Evolutionary conservation across 2,888 invertebrate genomes (phyloP).

Genomic region (Formica aserva): DNA sequence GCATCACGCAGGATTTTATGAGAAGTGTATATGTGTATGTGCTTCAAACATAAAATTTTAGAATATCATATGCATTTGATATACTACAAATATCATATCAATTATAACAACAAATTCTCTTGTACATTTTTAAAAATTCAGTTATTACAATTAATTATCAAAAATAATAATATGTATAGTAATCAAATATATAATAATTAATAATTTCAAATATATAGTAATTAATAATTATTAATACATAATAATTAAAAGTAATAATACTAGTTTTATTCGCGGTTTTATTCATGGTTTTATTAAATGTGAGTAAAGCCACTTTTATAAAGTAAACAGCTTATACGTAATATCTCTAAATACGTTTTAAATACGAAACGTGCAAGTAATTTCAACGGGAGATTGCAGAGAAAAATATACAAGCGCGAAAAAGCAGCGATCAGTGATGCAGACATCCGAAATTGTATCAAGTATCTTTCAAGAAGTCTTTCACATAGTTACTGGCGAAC

Average conservation of each 20-base stretch:
- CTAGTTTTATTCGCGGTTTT: not conserved
- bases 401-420: slow-evolving; percentile 13
- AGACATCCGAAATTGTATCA: slow-evolving; percentile 15
- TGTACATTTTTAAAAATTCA: not conserved
- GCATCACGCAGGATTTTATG: not conserved
- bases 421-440: slow-evolving; percentile 10
- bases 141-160: not conserved
- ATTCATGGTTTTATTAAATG: not conserved
- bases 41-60: not conserved
- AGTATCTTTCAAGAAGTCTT: slow-evolving; percentile 16
- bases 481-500: not conserved
- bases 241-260: not conserved
- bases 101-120: not conserved
- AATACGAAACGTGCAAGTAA: not conserved
- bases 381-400: not conserved
- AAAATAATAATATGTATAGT: not conserved
- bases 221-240: not conserved
- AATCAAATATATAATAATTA: not conserved
- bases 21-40: not conserved
- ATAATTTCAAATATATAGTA: not conserved
- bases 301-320: not conserved
- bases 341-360: not conserved
- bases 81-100: not conserved
- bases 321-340: not conserved
- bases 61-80: not conserved